A percentile compares a stretch with the other conserved stretches of the same genome.
Evolutionary conservation across 2,888 invertebrate genomes (phyloP).

Genomic region (Auanema freiburgensis): DNA sequence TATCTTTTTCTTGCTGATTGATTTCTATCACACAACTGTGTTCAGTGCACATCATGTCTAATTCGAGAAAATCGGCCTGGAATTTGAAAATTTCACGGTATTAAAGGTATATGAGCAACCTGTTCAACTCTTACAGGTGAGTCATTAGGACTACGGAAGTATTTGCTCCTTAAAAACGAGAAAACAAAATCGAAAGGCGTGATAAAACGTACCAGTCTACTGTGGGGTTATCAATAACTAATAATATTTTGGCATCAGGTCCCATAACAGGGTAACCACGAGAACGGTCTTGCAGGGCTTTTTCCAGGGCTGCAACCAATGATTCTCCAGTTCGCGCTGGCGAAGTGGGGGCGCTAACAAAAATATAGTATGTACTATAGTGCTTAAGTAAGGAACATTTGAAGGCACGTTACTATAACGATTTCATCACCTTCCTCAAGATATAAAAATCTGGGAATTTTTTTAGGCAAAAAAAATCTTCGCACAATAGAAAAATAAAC

Average conservation of each 20-base stretch:
- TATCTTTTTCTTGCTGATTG: constrained; percentile 33
- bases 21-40: constrained; percentile 40
- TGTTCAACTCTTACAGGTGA: constrained; percentile 44
- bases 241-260: constrained; percentile 42
- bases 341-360: constrained; percentile 51
- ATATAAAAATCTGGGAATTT: neutral
- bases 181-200: neutral
- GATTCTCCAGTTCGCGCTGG: constrained; percentile 44
- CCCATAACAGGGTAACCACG: constrained; percentile 31
- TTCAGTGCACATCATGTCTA: constrained; percentile 47
- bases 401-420: neutral
- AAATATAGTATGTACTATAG: no score
- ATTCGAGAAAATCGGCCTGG: constrained; percentile 41
- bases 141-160: constrained; percentile 37
- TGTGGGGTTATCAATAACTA: constrained; percentile 26
- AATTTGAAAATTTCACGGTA: neutral
- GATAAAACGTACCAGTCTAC: constrained; percentile 17
- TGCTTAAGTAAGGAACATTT: neutral
- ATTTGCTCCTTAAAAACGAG: constrained; percentile 30
- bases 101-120: constrained; percentile 5
- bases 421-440: neutral
- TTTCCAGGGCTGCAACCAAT: constrained; percentile 45
- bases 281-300: constrained; percentile 34
- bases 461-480: no score
- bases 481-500: neutral